Percentiles rank a stretch among this genome's conserved stretches.
phyloP scores from a whole-genome alignment of 1,140 invertebrate genomes.

The Brachionus angularis region DNA sequence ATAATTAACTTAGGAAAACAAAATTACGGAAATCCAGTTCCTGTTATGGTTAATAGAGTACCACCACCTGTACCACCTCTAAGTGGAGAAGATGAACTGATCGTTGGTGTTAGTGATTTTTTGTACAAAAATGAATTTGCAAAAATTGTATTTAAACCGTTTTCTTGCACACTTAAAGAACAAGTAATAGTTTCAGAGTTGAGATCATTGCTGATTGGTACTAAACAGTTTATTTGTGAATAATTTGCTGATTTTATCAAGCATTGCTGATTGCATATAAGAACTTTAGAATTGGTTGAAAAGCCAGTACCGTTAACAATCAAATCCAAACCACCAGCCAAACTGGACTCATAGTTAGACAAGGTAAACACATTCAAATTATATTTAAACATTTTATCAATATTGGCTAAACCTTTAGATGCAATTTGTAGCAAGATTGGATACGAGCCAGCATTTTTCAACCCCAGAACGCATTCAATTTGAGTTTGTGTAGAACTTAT shows the following conservation, averaged over 20 bases:
- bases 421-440: constrained; percentile 37
- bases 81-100: constrained; percentile 44
- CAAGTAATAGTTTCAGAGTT: not conserved
- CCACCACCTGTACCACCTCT: constrained; percentile 48
- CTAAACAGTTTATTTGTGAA: not conserved
- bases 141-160: not conserved
- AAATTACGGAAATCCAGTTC: constrained; percentile 46
- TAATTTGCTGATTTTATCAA: not conserved
- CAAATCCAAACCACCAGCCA: constrained; percentile 12
- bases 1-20: constrained; percentile 44
- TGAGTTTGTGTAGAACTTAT: not conserved
- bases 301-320: constrained; percentile 31
- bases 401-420: constrained; percentile 44
- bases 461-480: constrained; percentile 46
- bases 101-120: constrained; percentile 10
- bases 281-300: not conserved
- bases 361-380: not conserved
- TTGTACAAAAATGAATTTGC: not conserved
- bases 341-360: not conserved
- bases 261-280: not conserved
- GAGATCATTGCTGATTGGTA: constrained; percentile 6
- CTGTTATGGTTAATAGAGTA: constrained; percentile 46
- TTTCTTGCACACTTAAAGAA: not conserved
- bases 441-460: constrained; percentile 44
- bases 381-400: not conserved